A percentile compares a stretch with the other conserved stretches of the same genome.
phyloP scores from a whole-genome alignment of 2,113 vertebrate genomes.

The Hippolais icterina region DNA sequence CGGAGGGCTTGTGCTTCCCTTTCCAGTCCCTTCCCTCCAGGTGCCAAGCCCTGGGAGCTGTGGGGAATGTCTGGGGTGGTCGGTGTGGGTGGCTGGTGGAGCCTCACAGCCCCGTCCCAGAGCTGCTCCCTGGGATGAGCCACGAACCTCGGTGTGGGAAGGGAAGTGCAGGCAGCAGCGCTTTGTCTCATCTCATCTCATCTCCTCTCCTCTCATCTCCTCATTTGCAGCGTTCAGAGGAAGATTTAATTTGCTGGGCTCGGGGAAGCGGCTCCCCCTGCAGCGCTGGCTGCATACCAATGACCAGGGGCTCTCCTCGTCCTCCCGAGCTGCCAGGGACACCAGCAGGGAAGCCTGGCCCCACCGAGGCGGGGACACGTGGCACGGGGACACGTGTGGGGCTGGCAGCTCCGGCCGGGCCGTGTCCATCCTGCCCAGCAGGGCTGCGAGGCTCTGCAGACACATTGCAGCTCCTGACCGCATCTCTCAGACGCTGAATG shows the following conservation, averaged over 20 bases:
- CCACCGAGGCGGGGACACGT: neutral
- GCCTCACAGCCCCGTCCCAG: accelerated
- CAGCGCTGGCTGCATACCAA: neutral
- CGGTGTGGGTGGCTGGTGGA: accelerated
- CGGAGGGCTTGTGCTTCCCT: accelerated
- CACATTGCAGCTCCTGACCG: accelerated
- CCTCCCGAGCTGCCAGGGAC: neutral
- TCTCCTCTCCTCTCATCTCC: conserved; percentile 35
- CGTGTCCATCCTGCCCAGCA: accelerated
- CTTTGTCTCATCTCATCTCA: conserved; percentile 42
- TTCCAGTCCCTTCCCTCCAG: neutral
- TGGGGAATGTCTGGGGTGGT: accelerated
- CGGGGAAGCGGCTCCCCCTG: neutral
- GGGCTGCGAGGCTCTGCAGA: neutral
- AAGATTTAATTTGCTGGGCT: conserved; percentile 57
- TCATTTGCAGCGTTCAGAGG: conserved; percentile 28
- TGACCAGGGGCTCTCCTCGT: neutral
- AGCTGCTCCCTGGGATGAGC: neutral
- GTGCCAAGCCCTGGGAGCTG: neutral
- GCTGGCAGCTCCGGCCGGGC: neutral
- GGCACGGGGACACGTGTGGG: neutral
- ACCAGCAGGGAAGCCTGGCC: neutral
- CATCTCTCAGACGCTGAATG: neutral
- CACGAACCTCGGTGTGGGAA: neutral
- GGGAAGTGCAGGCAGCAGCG: neutral